phyloP scores from a whole-genome alignment of 2,888 invertebrate species.

The Trachelus stipa region DNA sequence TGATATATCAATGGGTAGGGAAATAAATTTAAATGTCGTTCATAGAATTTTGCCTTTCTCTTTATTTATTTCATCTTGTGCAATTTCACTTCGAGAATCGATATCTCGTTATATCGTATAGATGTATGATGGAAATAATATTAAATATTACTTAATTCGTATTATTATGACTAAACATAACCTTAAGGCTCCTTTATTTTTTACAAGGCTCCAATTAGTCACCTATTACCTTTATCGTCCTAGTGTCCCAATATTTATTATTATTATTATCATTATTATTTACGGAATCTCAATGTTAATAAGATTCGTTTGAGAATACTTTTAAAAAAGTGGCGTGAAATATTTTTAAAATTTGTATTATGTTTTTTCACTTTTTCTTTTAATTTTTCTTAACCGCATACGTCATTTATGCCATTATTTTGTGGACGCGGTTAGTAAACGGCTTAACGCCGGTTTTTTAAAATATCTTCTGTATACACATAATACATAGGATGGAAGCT shows the following conservation, averaged over 20 bases:
- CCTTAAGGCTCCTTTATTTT: background rate
- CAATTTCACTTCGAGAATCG: background rate
- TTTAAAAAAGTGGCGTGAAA: background rate
- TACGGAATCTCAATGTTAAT: background rate
- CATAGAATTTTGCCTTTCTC: background rate
- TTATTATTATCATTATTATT: background rate
- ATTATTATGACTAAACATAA: background rate
- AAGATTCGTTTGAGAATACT: background rate
- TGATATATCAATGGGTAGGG: background rate
- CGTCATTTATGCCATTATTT: background rate
- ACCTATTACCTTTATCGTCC: background rate
- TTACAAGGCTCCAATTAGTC: background rate
- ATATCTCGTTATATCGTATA: background rate
- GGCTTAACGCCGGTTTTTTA: background rate
- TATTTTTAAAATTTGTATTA: background rate
- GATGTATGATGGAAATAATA: background rate
- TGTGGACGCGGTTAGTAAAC: background rate
- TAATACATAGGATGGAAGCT: background rate
- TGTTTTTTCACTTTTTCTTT: background rate
- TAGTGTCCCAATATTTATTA: background rate
- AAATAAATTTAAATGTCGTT: background rate
- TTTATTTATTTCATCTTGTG: background rate
- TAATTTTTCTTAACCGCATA: background rate
- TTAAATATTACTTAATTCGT: background rate
- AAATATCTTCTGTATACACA: background rate